Base-by-base conservation (phyloP, 2,113 vertebrate genomes). In the Corapipo altera region DNA sequence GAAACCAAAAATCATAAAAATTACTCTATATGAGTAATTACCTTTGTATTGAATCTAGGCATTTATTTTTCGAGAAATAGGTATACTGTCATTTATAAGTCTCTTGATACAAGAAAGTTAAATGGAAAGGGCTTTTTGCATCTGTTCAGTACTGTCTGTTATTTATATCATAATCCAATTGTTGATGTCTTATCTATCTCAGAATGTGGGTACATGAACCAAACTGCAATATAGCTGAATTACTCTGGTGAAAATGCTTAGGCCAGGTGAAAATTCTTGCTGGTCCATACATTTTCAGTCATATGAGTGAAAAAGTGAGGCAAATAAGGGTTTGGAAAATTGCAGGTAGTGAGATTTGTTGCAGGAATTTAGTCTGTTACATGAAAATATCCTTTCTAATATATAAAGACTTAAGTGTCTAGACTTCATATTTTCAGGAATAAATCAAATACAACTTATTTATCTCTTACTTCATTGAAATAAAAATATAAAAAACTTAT, bases 401-500 rank as follows among this genome's bases (percentile, higher is more conserved):
- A 9, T 17, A 58, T n/a, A 33, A 81, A 37, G 4, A 27, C 17
- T 22, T 74, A 46, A 67, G 73, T 44, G 7, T 35, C 24, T 26
- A 49, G 5, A 48, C 4, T 35, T 58, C 6, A 27, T n/a, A 17
- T 1, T 51, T 93, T 61, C 62, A 85, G 48, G 20, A 79, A 59
- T 23, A 78, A 82, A 15, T 2, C 8, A 74, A 89, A 43, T 1
- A 52, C 2, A 28, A 46, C 23, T 57, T 3, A 27, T 39, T 11
- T 67, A 48, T 33, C 15, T 80, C 30, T 75, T 65, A 78, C 72
- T 54, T 6, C 3, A 54, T 2, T 33, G 5, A 72, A 59, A 51
- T 71, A 5, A 20, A 70, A 8, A 27, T 4, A 19, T 0, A 20
- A 69, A 18, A 33, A 13, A n/a, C 2, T 0, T 9, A 32, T 14